phyloP scores from a whole-genome alignment of 2,797 vertebrate species.

The Atherinosoma microstoma region DNA sequence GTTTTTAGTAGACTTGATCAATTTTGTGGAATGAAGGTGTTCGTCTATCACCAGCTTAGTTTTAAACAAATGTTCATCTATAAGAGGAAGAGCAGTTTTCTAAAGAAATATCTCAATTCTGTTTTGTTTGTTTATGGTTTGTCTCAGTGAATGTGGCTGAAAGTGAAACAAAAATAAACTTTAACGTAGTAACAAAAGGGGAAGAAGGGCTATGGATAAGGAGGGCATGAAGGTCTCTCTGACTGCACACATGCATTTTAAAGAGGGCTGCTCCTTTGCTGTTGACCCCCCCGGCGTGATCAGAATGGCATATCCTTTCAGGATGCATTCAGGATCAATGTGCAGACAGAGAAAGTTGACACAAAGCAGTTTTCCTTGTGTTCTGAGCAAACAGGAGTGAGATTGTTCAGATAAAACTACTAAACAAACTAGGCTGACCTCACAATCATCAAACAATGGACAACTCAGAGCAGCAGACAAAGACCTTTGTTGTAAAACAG shows the following conservation, averaged over 20 bases:
- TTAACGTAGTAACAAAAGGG: conserved; percentile 10
- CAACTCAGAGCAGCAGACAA: conserved; percentile 66
- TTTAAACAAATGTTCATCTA: no score
- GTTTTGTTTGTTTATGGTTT: conserved; percentile 11
- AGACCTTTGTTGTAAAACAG: conserved; percentile 67
- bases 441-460: conserved; percentile 72
- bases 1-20: neutral
- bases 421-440: conserved; percentile 72
- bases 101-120: neutral
- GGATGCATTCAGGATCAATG: conserved; percentile 54
- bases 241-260: conserved; percentile 73
- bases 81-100: no score
- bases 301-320: conserved; percentile 57
- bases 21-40: no score
- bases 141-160: neutral
- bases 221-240: conserved; percentile 51
- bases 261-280: conserved; percentile 61
- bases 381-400: conserved; percentile 38
- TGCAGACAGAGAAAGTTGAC: conserved; percentile 27
- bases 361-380: conserved; percentile 28
- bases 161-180: conserved; percentile 40
- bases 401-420: conserved; percentile 33
- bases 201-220: conserved; percentile 31
- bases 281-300: conserved; percentile 62
- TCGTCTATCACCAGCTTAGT: no score